Evolutionary conservation across 2,888 invertebrate species (phyloP), one percentile per base, ranked within the genome.

Genomic region (Tetropium fuscum): DNA sequence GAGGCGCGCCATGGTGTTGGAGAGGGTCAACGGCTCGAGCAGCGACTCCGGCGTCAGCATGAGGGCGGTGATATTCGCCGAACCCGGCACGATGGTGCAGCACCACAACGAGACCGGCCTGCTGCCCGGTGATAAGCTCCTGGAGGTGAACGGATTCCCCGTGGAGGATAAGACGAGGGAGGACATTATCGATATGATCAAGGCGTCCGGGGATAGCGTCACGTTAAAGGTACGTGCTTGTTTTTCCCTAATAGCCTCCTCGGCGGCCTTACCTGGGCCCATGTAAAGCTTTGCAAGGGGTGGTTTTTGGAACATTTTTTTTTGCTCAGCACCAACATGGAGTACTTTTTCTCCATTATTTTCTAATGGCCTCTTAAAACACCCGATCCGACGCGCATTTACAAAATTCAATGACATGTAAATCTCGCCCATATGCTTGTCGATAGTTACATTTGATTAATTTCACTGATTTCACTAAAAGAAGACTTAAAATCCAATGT

Each of bases 131-230:
- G 98, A 98, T 82, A 88, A 94, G 71, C 86, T 98, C 19, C 84
- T 97, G 69, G 95, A 95, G 84, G 95, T 98, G 22, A 97, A 97
- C 78, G 92, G 91, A 18, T 87, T 90, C 18, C 87, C 90, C 63
- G 96, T 97, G 0, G 94, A 93, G 78, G 92, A 91, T 53, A 89
- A 92, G 76, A 89, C 90, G 47, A 87, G 97, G 51, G 97, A 97
- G 80, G 93, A 95, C 74, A 92, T 98, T 65, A 96, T 97, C 70
- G 96, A 97, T 79, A 87, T 97, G 78, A 97, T 98, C 72, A 91
- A 94, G 74, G 89, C 92, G 63, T 94, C 93, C 66, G 90, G 91
- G 53, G 92, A 91, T 73, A 88, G 87, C 70, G 94, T 95, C 62
- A 89, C 88, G 41, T 88, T 97, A 54, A 93, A 94, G 90, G 94